Evolutionary conservation across 2,888 invertebrate species (phyloP).

Genomic region (Eupithecia tripunctaria): DNA sequence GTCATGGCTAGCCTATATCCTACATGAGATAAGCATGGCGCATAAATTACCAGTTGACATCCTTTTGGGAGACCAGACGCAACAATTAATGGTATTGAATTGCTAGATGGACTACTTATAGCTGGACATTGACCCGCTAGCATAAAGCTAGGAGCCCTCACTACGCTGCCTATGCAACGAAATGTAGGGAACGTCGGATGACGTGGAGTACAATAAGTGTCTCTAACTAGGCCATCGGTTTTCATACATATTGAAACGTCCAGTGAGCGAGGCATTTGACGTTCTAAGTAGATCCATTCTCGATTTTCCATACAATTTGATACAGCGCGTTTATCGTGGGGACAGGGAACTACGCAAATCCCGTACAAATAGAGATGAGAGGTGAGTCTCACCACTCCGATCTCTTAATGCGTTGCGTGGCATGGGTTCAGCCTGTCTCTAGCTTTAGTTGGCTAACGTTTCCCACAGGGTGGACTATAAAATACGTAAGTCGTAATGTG

Average conservation of each 20-base stretch:
- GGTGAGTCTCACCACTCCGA: too few species aligned
- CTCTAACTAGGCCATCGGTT: background rate
- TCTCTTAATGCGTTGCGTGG: background rate
- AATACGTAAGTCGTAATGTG: background rate
- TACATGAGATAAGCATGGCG: conserved; percentile 23
- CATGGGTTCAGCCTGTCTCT: background rate
- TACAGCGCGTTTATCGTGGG: too few species aligned
- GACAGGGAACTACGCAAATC: too few species aligned
- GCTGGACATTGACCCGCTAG: background rate
- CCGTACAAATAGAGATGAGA: too few species aligned
- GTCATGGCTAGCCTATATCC: conserved; percentile 32
- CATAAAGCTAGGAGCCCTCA: background rate
- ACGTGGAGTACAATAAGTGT: background rate
- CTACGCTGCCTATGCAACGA: background rate
- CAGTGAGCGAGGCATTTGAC: too few species aligned
- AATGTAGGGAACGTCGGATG: background rate
- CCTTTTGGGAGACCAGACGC: conserved; percentile 16
- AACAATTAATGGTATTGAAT: conserved; percentile 10
- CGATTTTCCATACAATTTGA: too few species aligned
- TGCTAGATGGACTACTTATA: conserved; percentile 1
- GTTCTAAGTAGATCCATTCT: too few species aligned
- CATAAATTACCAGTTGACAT: conserved; percentile 26
- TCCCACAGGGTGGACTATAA: background rate
- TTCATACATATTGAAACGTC: background rate
- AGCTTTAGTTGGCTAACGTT: background rate